Evolutionary conservation across 2,888 invertebrate species (phyloP), one percentile per base, ranked within the genome.

Genomic region (Artemia sp.): DNA sequence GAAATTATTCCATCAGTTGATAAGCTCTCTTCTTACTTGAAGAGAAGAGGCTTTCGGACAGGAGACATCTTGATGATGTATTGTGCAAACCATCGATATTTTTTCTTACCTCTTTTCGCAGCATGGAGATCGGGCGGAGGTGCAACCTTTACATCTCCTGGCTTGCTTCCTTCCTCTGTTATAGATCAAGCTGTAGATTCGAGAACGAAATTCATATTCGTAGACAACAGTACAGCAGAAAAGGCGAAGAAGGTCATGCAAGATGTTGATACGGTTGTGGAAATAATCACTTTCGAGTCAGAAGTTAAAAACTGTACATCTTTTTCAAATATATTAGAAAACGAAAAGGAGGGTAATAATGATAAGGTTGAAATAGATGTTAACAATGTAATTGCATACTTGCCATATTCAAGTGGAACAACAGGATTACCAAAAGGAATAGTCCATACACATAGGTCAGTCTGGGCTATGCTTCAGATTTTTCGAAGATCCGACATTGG

Each of bases 391-490:
- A 24, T 58, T n/a, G 64, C 64, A 19, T 58, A 58, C 24, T 24
- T 58, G 14, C 64, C 64, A 19, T 58, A 58, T 24, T 58, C 64
- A 58, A 58, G 64, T 58, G 64, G 64, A 19, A 58, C 64, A n/a
- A 58, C 64, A 58, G 10, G 64, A 58, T 24, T 58, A 58, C 64
- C 64, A n/a, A 58, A 58, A 58, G 64, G 64, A 58, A 58, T 58
- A 58, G 64, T 58, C 1, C 64, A 58, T 58, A 58, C 64, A n/a
- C 64, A 58, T 11, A 19, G 64, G 64, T 58, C 64, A 19, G 64
- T 58, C n/a, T 58, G 8, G 64, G 24, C n/a, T 11, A 58, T 58
- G n/a, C 24, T 58, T n/a, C 64, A 24, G 24, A n/a, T 19, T n/a
- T 58, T 19, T 24, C 64, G n/a, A n/a, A 24, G 24, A 58, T 24